Base-by-base conservation (phyloP, 1,140 invertebrate genomes). In the Drosophila willistoni region DNA sequence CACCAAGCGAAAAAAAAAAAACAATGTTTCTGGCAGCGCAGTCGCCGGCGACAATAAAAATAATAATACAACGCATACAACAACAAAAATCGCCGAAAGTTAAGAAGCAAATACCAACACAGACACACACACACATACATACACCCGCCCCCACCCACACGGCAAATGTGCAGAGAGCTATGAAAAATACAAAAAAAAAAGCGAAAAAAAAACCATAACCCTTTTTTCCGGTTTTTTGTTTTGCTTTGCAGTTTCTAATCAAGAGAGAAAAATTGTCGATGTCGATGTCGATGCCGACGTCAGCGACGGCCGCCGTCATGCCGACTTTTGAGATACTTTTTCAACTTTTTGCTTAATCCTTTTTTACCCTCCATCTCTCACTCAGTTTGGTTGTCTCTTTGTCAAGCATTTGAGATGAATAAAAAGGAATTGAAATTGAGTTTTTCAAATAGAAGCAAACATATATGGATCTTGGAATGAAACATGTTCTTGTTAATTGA, bases 171-270 rank as follows among this genome's bases (percentile, higher is more conserved):
- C 85, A 56, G 62, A 73, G 64, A 73, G 77, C 81, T 73, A 87
- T 87, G 36, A 87, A 89, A 87, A 87, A 89, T 83, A 22, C 44
- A 12, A 22, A 14, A 51, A 51, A 6, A 47, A 17, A 12, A 44
- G 7, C 5, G 3, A 44, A 17, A 51, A 22, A 51, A 51, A 51
- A 9, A 47, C 17, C 44, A 51, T 51, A 87, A 87, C 83, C 83
- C 83, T 87, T 87, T 85, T 51, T 87, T 87, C 83, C 84, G 83
- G 83, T 87, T 87, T 79, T 86, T 87, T 87, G 83, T 87, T 87
- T 87, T 87, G 83, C 79, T 87, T 87, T 77, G 72, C 83, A 89
- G 83, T 89, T 87, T 87, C 83, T 87, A 87, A 87, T 87, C 83
- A 87, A 89, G 79, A 77, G 82, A 81, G 76, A 74, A 85, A 70